A percentile compares a stretch with the other conserved stretches of the same genome.
These are phyloP conservation scores for Hemitrygon akajei DNA, from an alignment of 2,797 vertebrate species.

Conservation along the genomic window DNA sequence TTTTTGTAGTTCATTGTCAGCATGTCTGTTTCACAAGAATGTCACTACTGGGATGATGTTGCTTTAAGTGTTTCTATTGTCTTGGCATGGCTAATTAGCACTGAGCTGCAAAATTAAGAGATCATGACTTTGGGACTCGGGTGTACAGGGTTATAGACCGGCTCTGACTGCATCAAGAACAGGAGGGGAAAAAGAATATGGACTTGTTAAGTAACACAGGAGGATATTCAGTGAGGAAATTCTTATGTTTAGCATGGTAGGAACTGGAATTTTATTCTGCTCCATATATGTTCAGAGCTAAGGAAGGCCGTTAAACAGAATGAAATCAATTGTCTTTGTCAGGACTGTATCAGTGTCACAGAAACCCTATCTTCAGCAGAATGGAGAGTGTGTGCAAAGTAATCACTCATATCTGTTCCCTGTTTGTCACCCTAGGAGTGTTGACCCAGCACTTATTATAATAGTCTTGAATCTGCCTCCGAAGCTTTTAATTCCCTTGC, in stretches of 20 bases:
- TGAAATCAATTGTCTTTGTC: slow-evolving; percentile 26
- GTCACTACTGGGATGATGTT: background rate
- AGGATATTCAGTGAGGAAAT: background rate
- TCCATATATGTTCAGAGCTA: background rate
- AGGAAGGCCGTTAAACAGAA: background rate
- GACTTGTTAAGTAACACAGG: background rate
- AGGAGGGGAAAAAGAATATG: slow-evolving; percentile 32
- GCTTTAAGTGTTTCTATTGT: background rate
- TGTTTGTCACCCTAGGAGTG: slow-evolving; percentile 3
- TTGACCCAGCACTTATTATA: slow-evolving; percentile 19
- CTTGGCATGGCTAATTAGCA: background rate
- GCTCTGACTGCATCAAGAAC: slow-evolving; percentile 42
- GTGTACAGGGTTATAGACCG: background rate
- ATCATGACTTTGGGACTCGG: background rate
- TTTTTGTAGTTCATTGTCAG: background rate
- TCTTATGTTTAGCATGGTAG: background rate
- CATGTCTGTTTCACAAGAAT: background rate
- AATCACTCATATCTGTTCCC: slow-evolving; percentile 18
- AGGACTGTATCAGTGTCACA: background rate
- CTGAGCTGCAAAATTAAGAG: background rate
- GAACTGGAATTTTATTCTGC: background rate
- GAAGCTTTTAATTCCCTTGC: slow-evolving; percentile 30
- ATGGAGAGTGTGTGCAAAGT: background rate
- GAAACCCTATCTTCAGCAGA: slow-evolving; percentile 15
- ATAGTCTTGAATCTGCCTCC: background rate